Percentiles rank a stretch among this genome's conserved stretches.
phyloP scores from a whole-genome alignment of 2,113 vertebrate species.

The Tricholaema leucomelas region DNA sequence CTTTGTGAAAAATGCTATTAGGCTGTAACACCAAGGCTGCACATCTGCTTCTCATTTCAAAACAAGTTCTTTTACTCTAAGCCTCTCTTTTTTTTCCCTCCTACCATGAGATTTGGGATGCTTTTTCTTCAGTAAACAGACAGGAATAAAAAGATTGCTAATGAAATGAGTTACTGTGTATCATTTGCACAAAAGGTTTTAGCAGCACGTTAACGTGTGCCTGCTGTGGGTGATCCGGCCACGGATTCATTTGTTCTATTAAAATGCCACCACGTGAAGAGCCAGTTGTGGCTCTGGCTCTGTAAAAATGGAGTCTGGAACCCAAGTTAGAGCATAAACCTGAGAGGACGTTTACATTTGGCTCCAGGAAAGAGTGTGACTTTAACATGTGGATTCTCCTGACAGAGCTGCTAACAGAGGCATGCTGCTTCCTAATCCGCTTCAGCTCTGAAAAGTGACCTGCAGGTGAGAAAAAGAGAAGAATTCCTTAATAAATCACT shows the following conservation, averaged over 20 bases:
- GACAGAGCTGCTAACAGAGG: neutral
- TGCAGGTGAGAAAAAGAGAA: neutral
- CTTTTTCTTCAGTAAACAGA: neutral
- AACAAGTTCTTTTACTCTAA: slow-evolving; percentile 1
- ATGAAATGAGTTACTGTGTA: neutral
- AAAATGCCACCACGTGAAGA: neutral
- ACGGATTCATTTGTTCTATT: neutral
- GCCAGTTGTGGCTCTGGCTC: neutral
- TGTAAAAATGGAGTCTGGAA: neutral
- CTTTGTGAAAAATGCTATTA: neutral
- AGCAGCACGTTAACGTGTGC: neutral
- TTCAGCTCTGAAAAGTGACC: neutral
- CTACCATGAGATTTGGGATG: neutral
- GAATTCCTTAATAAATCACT: neutral
- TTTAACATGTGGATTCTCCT: neutral
- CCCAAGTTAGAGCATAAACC: rapidly evolving
- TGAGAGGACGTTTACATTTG: neutral
- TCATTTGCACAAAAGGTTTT: neutral
- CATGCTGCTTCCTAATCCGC: neutral
- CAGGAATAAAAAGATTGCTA: neutral
- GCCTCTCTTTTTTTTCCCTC: neutral
- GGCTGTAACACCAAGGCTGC: neutral
- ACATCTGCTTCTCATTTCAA: slow-evolving; percentile 50
- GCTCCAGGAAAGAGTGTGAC: neutral
- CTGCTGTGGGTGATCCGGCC: neutral